A percentile compares a stretch with the other conserved stretches of the same genome.
phyloP scores from a whole-genome alignment of 2,113 vertebrate species.

The Clarias gariepinus region DNA sequence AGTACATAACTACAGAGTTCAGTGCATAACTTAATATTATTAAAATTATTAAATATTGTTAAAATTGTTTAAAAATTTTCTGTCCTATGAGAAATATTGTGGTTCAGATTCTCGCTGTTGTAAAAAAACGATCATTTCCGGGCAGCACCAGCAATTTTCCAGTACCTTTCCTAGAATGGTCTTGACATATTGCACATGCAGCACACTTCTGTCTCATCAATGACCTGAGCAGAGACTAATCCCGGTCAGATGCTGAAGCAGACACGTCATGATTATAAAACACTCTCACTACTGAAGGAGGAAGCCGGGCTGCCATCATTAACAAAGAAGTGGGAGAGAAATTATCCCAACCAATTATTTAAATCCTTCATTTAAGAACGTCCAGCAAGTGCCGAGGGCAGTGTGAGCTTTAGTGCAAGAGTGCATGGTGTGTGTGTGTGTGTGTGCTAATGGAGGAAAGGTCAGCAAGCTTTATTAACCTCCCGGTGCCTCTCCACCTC shows the following conservation, averaged over 20 bases:
- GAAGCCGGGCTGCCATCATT: background rate
- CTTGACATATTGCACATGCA: background rate
- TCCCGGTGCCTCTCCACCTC: constrained; percentile 63
- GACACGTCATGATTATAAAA: background rate
- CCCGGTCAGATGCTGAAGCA: background rate
- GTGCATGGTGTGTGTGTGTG: constrained; percentile 38
- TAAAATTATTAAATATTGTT: too few relatives aligned
- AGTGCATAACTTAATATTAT: too few relatives aligned
- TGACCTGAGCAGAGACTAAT: background rate
- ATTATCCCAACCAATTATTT: constrained; percentile 75
- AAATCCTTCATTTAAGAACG: constrained; percentile 80
- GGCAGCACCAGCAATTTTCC: background rate
- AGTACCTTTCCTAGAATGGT: background rate
- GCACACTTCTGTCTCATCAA: background rate
- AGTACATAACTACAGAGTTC: too few relatives aligned
- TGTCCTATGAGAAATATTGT: too few relatives aligned
- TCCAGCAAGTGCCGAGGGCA: constrained; percentile 69
- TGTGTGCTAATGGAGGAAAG: constrained; percentile 64
- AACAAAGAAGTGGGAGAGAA: background rate
- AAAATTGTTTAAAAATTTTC: too few relatives aligned
- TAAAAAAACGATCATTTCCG: background rate
- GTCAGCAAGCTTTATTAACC: constrained; percentile 82
- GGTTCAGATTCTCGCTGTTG: too few relatives aligned
- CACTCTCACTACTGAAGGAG: background rate
- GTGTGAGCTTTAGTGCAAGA: constrained; percentile 30